These are phyloP conservation scores for Hippolais icterina DNA, from an alignment of 2,113 vertebrate species.

Conservation along the genomic window DNA sequence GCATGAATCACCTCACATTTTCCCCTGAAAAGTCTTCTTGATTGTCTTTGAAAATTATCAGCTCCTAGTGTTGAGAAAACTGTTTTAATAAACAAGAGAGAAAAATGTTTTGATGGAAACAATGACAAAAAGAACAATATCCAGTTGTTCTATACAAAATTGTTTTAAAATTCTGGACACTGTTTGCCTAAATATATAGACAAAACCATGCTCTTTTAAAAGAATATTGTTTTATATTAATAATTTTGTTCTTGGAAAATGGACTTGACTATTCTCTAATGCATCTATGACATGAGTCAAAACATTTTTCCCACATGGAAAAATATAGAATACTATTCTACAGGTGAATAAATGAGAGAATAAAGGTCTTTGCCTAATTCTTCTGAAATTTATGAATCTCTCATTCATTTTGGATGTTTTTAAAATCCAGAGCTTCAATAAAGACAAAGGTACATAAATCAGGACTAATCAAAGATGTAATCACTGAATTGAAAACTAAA, in stretches of 20 bases:
- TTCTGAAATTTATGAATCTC: not conserved
- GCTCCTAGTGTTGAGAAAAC: accelerated
- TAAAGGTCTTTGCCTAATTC: not conserved
- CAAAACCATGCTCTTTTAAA: not conserved
- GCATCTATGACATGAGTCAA: not conserved
- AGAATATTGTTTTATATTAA: not conserved
- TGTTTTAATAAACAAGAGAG: not conserved
- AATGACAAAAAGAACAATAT: not conserved
- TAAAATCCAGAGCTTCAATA: not conserved
- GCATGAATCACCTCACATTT: not conserved
- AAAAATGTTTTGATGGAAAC: not conserved
- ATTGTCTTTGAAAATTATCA: not conserved
- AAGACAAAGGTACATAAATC: not conserved
- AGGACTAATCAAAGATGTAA: not conserved
- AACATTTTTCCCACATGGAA: not conserved
- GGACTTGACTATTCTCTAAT: not conserved
- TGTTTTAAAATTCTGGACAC: not conserved
- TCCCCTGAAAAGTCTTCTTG: not conserved
- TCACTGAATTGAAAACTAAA: not conserved
- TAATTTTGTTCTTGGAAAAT: not conserved
- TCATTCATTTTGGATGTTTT: not conserved
- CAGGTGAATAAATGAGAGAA: not conserved
- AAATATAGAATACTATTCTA: not conserved
- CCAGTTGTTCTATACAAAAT: not conserved
- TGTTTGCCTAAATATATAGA: not conserved